Conservation (phyloP, 2,888 invertebrate species). For the Drosophila affinis region DNA sequence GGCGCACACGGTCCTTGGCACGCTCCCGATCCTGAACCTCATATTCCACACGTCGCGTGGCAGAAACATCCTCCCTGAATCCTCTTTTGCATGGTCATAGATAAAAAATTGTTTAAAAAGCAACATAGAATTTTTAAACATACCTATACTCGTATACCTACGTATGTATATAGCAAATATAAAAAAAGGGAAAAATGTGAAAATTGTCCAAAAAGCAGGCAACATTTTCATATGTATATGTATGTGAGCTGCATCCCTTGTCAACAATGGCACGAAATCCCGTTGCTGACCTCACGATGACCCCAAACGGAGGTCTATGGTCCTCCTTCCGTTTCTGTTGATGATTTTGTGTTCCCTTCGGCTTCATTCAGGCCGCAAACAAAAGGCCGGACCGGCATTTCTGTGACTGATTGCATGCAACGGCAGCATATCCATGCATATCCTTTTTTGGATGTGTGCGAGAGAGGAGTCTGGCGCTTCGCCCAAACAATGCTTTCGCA, state of each 20-base stretch:
- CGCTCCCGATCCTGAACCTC: slow-evolving; percentile 17
- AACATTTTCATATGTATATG: slow-evolving; percentile 49
- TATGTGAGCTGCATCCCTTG: slow-evolving; percentile 68
- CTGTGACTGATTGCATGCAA: slow-evolving; percentile 77
- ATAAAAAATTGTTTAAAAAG: slow-evolving; percentile 58
- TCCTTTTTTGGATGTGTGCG: slow-evolving; percentile 53
- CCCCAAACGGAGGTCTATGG: slow-evolving; percentile 69
- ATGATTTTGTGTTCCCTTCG: slow-evolving; percentile 64
- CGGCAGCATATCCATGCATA: slow-evolving; percentile 60
- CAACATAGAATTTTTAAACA: slow-evolving; percentile 45
- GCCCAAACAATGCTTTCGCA: slow-evolving; percentile 67
- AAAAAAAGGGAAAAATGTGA: slow-evolving; percentile 43
- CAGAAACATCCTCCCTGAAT: slow-evolving; percentile 51
- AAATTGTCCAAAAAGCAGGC: slow-evolving; percentile 63
- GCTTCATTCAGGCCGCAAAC: slow-evolving; percentile 73
- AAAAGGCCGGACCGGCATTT: slow-evolving; percentile 71
- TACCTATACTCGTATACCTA: background rate
- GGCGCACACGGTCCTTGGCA: slow-evolving; percentile 50
- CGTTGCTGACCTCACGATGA: slow-evolving; percentile 82
- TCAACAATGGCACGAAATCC: slow-evolving; percentile 76
- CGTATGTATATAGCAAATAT: background rate
- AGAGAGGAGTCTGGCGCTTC: slow-evolving; percentile 56
- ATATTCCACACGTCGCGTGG: slow-evolving; percentile 66
- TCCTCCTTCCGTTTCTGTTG: slow-evolving; percentile 39
- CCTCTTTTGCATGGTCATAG: slow-evolving; percentile 32